Percentiles rank a stretch among this genome's conserved stretches.
Conservation (phyloP, 2,113 vertebrate genomes). For the Mustelus asterias region DNA sequence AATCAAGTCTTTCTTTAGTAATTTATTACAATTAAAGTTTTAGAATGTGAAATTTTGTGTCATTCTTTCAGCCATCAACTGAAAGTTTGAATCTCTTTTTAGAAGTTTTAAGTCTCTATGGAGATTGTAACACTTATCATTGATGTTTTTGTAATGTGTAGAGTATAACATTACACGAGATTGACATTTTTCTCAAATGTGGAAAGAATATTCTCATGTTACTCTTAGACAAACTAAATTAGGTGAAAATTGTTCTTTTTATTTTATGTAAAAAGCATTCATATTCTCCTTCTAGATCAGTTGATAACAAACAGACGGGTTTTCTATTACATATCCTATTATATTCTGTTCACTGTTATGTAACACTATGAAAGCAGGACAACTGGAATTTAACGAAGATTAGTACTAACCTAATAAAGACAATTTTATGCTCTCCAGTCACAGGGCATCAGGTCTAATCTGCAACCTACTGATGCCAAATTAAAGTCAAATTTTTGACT, state of each 20-base stretch:
- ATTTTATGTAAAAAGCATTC: background rate
- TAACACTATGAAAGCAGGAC: background rate
- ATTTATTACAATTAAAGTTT: too few species aligned
- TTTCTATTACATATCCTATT: background rate
- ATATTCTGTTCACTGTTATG: background rate
- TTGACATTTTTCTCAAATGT: background rate
- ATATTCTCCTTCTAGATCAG: background rate
- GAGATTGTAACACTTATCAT: background rate
- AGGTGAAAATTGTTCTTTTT: background rate
- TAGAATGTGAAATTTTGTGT: too few species aligned
- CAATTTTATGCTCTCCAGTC: background rate
- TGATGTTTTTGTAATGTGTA: background rate
- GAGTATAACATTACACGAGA: background rate
- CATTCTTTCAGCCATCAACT: too few species aligned
- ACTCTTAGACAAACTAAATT: background rate
- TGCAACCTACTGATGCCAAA: background rate
- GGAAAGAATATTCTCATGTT: background rate
- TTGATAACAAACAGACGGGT: background rate
- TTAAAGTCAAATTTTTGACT: background rate
- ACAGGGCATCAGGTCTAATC: background rate
- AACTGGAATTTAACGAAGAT: background rate
- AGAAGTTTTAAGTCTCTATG: too few species aligned
- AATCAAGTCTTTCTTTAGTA: too few species aligned
- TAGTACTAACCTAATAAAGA: background rate
- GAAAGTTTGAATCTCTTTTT: too few species aligned